Conservation (phyloP, 2,113 vertebrate genomes). For the Dermatemys mawii region DNA sequence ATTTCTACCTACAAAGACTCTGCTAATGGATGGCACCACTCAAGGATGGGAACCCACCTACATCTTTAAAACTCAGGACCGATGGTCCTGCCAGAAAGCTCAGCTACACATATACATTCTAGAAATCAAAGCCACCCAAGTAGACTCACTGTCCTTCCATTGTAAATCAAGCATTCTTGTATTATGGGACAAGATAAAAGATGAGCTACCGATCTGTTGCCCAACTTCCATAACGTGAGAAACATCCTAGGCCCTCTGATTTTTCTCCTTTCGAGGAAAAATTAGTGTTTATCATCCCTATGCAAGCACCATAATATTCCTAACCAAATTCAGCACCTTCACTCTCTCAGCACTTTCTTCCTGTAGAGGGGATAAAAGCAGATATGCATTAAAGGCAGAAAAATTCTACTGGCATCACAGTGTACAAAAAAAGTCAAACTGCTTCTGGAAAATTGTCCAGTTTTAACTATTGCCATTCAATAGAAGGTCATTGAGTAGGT, state of each 20-base stretch:
- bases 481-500: rapidly evolving
- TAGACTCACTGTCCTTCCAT: background rate
- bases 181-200: background rate
- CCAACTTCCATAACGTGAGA: background rate
- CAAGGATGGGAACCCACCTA: background rate
- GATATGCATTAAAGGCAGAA: background rate
- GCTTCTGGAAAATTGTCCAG: background rate
- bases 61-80: background rate
- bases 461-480: background rate
- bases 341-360: rapidly evolving
- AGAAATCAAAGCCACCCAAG: background rate
- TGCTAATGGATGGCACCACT: background rate
- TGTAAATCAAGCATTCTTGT: background rate
- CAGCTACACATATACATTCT: background rate
- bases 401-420: background rate
- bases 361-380: too few relatives aligned
- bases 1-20: background rate
- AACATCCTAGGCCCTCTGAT: background rate
- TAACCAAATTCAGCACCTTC: background rate
- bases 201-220: background rate
- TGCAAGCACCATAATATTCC: too few relatives aligned
- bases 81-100: background rate
- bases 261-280: background rate
- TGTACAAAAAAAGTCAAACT: background rate
- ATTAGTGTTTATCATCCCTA: background rate